These are phyloP conservation scores for Labrus mixtus DNA, from an alignment of 2,113 vertebrate species.

Conservation along the genomic window DNA sequence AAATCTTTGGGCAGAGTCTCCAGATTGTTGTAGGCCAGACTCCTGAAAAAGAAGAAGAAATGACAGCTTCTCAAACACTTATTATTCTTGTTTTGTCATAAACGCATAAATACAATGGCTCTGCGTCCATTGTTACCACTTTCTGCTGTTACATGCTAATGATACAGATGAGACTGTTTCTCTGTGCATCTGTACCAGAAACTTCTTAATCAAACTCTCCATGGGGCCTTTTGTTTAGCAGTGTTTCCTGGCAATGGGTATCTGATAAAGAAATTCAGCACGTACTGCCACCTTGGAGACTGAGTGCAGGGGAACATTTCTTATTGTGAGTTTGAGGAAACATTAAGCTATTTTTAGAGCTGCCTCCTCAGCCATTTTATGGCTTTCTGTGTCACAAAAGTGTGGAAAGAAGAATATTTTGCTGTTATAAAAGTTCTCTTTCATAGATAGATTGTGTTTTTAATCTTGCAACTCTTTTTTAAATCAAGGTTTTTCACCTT, in stretches of 20 bases:
- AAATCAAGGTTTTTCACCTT: too few relatives aligned
- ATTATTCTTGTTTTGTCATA: background rate
- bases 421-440: background rate
- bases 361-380: constrained; percentile 53
- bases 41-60: constrained; percentile 83
- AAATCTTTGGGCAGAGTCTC: constrained; percentile 96
- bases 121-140: background rate
- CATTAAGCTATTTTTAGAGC: constrained; percentile 64
- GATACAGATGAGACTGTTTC: background rate
- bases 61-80: background rate
- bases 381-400: constrained; percentile 36
- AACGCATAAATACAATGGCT: background rate
- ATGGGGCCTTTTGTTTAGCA: background rate
- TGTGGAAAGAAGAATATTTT: background rate
- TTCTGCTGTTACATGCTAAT: background rate
- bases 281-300: constrained; percentile 43
- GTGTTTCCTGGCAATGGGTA: constrained; percentile 7
- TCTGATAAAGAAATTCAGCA: constrained; percentile 12
- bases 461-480: too few relatives aligned
- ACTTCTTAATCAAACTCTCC: background rate
- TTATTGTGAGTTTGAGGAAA: constrained; percentile 64
- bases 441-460: too few relatives aligned
- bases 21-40: constrained; percentile 98
- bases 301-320: constrained; percentile 37
- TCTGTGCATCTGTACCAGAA: background rate